Conservation (phyloP, 2,888 invertebrate species). For the Patella depressa region DNA sequence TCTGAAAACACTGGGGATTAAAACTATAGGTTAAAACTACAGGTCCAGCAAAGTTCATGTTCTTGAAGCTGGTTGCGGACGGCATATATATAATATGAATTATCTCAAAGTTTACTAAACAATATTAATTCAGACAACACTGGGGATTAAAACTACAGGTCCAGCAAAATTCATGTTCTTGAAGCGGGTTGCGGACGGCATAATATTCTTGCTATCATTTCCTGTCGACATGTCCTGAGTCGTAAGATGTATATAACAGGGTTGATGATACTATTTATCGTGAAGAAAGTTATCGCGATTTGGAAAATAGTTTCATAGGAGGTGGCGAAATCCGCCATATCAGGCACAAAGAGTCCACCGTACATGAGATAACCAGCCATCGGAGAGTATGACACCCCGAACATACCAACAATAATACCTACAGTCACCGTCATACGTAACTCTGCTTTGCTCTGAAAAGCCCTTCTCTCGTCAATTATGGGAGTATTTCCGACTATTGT, state of each 20-base stretch:
- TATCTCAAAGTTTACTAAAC: no score
- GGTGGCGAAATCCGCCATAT: background rate
- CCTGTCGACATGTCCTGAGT: background rate
- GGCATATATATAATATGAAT: no score
- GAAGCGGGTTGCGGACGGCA: no score
- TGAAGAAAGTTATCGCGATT: background rate
- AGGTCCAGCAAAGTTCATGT: no score
- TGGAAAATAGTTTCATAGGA: background rate
- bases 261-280: background rate
- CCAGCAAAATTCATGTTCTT: no score
- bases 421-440: background rate
- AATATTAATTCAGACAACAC: no score
- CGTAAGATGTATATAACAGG: background rate
- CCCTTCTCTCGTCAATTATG: background rate
- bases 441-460: background rate
- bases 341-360: background rate
- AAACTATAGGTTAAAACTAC: no score
- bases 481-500: background rate
- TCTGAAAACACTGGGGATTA: no score
- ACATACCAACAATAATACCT: background rate
- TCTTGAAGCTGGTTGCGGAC: no score
- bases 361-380: background rate
- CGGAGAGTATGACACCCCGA: background rate
- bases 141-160: no score
- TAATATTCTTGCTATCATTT: background rate